These are phyloP conservation scores for Okapia johnstoni DNA, from an alignment of 2,113 vertebrate species.

Conservation along the genomic window DNA sequence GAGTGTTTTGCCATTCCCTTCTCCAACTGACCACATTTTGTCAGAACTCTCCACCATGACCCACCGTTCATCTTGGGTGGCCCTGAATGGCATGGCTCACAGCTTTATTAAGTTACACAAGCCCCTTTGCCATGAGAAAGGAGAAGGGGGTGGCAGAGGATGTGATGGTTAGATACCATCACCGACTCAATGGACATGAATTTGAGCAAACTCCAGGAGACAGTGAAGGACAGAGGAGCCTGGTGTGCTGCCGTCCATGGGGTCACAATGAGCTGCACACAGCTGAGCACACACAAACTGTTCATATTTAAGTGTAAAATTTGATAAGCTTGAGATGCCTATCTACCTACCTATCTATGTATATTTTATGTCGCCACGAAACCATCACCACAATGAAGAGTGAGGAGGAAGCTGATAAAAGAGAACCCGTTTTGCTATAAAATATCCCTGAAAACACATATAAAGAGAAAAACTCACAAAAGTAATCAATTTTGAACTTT, in stretches of 20 bases:
- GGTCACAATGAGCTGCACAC: not conserved
- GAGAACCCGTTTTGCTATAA: not conserved
- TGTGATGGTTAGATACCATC: not conserved
- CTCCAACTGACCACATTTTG: not conserved
- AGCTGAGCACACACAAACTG: not conserved
- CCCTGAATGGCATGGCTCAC: not conserved
- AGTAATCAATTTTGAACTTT: not conserved
- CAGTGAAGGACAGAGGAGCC: not conserved
- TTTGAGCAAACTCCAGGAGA: not conserved
- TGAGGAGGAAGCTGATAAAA: not conserved
- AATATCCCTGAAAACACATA: not conserved
- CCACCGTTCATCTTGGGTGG: not conserved
- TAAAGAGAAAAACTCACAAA: not conserved
- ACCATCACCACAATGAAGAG: not conserved
- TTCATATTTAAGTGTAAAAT: not conserved
- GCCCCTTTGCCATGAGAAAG: not conserved
- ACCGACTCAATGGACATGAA: not conserved
- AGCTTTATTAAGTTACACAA: not conserved
- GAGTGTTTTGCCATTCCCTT: not conserved
- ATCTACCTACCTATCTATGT: not conserved
- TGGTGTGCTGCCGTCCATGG: not conserved
- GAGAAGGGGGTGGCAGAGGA: not conserved
- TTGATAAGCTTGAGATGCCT: not conserved
- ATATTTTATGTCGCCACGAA: not conserved
- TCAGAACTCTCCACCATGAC: not conserved